phyloP scores from a whole-genome alignment of 2,797 vertebrate species.

The Novumbra hubbsi region DNA sequence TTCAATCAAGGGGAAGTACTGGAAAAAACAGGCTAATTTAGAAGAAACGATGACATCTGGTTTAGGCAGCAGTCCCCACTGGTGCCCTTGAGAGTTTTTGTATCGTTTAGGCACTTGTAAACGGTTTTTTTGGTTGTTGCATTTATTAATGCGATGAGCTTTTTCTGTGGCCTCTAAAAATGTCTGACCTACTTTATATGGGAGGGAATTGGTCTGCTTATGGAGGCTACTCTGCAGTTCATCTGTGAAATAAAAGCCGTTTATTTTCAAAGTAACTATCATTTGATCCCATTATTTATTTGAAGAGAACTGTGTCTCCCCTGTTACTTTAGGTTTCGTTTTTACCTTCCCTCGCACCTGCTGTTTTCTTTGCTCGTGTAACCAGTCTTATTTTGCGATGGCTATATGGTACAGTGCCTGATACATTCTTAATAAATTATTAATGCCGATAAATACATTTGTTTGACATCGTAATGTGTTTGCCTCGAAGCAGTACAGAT shows the following conservation, averaged over 20 bases:
- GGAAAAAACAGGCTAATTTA: background rate
- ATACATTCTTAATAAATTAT: constrained; percentile 66
- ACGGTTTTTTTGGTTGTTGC: constrained; percentile 27
- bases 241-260: constrained; percentile 26
- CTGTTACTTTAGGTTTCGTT: constrained; percentile 37
- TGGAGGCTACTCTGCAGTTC: constrained; percentile 26
- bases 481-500: background rate
- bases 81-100: background rate
- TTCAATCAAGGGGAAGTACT: background rate
- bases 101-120: constrained; percentile 13
- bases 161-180: constrained; percentile 6
- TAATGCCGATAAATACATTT: constrained; percentile 71
- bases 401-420: constrained; percentile 40
- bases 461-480: constrained; percentile 3
- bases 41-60: background rate
- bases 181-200: background rate
- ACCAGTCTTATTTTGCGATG: constrained; percentile 16
- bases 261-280: constrained; percentile 20
- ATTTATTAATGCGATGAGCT: constrained; percentile 45
- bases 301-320: constrained; percentile 23
- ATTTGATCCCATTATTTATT: constrained; percentile 23
- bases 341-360: constrained; percentile 44
- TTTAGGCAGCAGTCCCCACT: background rate
- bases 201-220: background rate
- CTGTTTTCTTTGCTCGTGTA: constrained; percentile 31